phyloP scores from a whole-genome alignment of 2,797 vertebrate genomes.

The Platalea minor region DNA sequence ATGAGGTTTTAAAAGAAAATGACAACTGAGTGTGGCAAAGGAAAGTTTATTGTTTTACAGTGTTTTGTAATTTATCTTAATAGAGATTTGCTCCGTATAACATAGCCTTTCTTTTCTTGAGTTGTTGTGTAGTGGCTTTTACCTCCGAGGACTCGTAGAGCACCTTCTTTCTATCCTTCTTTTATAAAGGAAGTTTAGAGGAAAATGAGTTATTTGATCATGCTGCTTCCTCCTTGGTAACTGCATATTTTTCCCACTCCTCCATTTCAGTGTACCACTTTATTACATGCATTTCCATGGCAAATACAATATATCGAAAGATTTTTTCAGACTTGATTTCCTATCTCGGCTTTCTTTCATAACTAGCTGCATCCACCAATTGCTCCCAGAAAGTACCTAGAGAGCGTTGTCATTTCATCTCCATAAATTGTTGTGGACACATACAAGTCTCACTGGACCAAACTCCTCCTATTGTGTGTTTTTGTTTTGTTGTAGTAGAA shows the following conservation, averaged over 20 bases:
- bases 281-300: neutral
- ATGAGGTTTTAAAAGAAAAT: neutral
- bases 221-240: neutral
- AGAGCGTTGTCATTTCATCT: neutral
- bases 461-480: neutral
- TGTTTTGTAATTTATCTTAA: conserved; percentile 41
- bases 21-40: neutral
- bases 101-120: neutral
- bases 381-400: neutral
- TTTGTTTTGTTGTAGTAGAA: neutral
- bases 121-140: neutral
- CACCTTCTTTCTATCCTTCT: neutral
- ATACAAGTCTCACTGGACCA: neutral
- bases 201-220: neutral
- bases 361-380: neutral
- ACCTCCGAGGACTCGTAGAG: neutral
- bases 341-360: neutral
- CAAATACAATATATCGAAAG: neutral
- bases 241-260: neutral
- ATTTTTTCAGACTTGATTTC: neutral
- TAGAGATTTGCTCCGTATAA: neutral
- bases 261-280: neutral
- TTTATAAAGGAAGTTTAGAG: neutral
- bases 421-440: neutral
- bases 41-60: neutral